Evolutionary conservation across 2,797 vertebrate genomes (phyloP), one percentile per base, ranked within the genome.

Genomic region (Crocodylus rhombifer): DNA sequence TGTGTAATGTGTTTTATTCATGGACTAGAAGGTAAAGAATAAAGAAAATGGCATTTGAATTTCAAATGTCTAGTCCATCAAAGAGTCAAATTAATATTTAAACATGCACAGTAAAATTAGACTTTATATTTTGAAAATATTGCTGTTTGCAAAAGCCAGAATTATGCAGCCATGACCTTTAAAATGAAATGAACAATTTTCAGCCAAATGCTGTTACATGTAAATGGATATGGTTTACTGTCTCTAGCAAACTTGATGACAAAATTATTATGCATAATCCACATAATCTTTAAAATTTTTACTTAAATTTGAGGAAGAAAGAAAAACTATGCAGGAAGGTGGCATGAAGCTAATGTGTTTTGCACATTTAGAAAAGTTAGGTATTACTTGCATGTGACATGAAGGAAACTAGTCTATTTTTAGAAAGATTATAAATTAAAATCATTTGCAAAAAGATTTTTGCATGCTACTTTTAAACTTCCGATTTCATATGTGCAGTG

Each of bases 31-130:
- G 95, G 69, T 92, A 87, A 95, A 97, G 93, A 88, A 90, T 57
- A 95, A 97, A 88, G 77, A 60, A 26, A 20, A 92, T 92, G 36
- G 28, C 16, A 95, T 97, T 97, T 97, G 95, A 97, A 95, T 97
- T 97, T 94, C 85, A 97, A 91, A 98, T 96, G 75, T 69, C 11
- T 90, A 79, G 60, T 86, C 81, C 75, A 94, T 97, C 92, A 95
- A 92, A 93, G 63, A 71, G 25, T 84, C n/a, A 89, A 96, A 96
- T 95, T 74, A 97, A 97, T 97, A 92, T 94, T 97, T 96, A 95
- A 96, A 94, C 78, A 92, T 78, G 91, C 93, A 95, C 92, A 95
- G 74, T 96, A 94, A 97, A 97, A 96, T 95, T 92, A 96, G 84
- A 81, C 75, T 94, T 94, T 21, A 36, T 88, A 33, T 95, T 97